Evolutionary conservation across 2,113 vertebrate species (phyloP).

Genomic region (Gymnorhina tibicen): DNA sequence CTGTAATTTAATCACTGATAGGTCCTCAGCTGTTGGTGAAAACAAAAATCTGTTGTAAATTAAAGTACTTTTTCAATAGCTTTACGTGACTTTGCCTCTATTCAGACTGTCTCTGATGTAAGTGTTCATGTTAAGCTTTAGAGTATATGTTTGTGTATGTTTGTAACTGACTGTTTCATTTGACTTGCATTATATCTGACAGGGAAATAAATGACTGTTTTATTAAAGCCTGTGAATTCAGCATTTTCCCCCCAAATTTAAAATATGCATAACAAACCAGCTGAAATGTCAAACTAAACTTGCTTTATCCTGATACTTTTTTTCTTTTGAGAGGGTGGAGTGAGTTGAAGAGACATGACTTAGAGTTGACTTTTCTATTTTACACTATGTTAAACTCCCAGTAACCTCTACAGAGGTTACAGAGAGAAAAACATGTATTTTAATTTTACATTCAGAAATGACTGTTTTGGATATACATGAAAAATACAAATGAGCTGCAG

Average conservation of each 20-base stretch:
- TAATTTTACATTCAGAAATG: not conserved
- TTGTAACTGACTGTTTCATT: conserved; percentile 24
- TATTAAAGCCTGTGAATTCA: conserved; percentile 41
- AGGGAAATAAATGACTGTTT: conserved; percentile 42
- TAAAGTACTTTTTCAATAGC: not conserved
- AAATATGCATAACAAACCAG: conserved; percentile 27
- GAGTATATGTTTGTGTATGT: not conserved
- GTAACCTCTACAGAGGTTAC: not conserved
- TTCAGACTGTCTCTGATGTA: not conserved
- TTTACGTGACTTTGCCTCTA: not conserved
- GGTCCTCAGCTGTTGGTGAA: conserved; percentile 22
- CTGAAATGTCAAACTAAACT: conserved; percentile 37
- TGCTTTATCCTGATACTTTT: not conserved
- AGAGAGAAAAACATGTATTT: not conserved
- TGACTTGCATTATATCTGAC: conserved; percentile 39
- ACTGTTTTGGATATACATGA: not conserved
- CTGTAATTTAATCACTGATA: conserved; percentile 9
- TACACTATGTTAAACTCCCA: conserved; percentile 7
- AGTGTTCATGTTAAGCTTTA: not conserved
- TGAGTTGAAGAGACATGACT: conserved; percentile 21
- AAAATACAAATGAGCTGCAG: not conserved
- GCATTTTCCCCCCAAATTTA: not conserved
- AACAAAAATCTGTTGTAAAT: conserved; percentile 53
- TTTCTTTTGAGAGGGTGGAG: not conserved
- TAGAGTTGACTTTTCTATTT: conserved; percentile 5